Evolutionary conservation across 2,797 vertebrate species (phyloP).

Genomic region (Sebastes elongatus): DNA sequence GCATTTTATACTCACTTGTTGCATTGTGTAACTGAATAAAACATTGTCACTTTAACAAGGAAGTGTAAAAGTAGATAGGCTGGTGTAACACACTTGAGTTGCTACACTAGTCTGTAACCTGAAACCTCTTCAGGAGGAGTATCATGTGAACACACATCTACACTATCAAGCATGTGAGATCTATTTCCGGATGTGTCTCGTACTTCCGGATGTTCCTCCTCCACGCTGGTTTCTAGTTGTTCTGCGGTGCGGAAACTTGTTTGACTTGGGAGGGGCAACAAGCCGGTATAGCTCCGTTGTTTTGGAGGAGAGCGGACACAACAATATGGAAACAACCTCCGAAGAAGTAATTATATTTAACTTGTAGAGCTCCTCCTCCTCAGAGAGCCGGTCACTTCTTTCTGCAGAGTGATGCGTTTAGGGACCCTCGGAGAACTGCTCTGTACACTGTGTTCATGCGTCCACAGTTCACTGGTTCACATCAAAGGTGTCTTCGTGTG

Average conservation of each 20-base stretch:
- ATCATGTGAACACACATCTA: background rate
- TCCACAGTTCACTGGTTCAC: background rate
- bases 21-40: background rate
- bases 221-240: background rate
- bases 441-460: background rate
- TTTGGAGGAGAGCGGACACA: background rate
- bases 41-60: background rate
- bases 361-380: background rate
- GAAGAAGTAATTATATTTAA: background rate
- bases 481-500: conserved; percentile 9
- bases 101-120: background rate
- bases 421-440: background rate
- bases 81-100: background rate
- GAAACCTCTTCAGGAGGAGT: background rate
- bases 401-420: background rate
- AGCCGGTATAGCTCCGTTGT: too few species aligned
- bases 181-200: conserved; percentile 12
- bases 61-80: background rate
- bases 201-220: conserved; percentile 39
- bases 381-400: background rate
- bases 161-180: background rate
- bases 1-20: background rate
- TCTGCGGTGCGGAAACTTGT: background rate
- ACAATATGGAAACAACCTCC: background rate
- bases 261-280: conserved; percentile 29